These are phyloP conservation scores for Heliocidaris tuberculata DNA, from an alignment of 35 echinoderm and acorn worm species.

Conservation along the genomic window DNA sequence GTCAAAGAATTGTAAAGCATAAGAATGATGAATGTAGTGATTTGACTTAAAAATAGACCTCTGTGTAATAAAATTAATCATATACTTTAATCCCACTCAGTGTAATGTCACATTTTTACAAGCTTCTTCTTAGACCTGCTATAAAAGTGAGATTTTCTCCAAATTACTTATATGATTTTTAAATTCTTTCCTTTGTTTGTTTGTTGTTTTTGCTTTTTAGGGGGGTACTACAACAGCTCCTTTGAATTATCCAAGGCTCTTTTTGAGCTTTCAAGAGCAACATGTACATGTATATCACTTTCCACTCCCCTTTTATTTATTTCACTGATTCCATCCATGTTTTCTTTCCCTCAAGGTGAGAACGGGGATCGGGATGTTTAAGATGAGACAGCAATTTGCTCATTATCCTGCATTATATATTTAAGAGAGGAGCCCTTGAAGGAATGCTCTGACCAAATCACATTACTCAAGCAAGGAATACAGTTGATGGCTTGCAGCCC, in stretches of 20 bases:
- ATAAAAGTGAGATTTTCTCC: not conserved
- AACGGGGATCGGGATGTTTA: not conserved
- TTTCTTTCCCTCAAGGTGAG: not conserved
- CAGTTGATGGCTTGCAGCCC: not conserved
- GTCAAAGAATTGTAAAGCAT: too few relatives aligned
- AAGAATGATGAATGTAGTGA: too few relatives aligned
- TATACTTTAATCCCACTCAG: not conserved
- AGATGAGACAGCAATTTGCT: conserved; percentile 3
- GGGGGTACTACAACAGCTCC: not conserved
- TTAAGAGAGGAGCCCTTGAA: not conserved
- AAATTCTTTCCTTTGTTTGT: not conserved
- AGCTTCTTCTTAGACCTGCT: not conserved
- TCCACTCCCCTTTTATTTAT: not conserved
- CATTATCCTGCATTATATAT: not conserved
- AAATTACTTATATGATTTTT: not conserved
- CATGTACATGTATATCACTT: too few relatives aligned
- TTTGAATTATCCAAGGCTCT: not conserved
- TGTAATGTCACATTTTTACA: not conserved
- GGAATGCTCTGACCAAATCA: not conserved
- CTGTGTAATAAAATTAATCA: too few relatives aligned
- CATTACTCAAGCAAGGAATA: not conserved
- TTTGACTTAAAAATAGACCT: too few relatives aligned
- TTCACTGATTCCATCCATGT: not conserved
- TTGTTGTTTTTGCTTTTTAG: not conserved
- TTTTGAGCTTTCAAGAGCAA: not conserved